Evolutionary conservation across 2,113 vertebrate species (phyloP).

Genomic region (Psittacara wagleri): DNA sequence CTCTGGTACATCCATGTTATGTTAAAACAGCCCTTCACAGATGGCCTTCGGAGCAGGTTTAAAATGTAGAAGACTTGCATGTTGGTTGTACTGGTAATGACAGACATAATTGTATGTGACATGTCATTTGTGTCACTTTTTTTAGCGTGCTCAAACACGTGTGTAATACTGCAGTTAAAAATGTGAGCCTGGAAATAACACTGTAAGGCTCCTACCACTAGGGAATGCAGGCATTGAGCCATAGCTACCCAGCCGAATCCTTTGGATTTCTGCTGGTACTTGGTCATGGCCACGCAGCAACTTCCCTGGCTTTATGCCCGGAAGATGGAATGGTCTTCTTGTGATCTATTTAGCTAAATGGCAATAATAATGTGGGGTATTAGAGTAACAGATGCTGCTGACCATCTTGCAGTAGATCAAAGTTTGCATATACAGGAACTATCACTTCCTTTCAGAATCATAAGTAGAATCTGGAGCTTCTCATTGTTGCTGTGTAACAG

Average conservation of each 20-base stretch:
- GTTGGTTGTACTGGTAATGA: background rate
- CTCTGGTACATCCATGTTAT: rapidly evolving
- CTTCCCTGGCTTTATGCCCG: slow-evolving; percentile 24
- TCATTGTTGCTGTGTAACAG: slow-evolving; percentile 25
- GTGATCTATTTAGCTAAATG: slow-evolving; percentile 50
- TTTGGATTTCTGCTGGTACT: background rate
- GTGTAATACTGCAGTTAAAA: background rate
- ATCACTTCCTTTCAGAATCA: slow-evolving; percentile 28
- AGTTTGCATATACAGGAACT: slow-evolving; percentile 17
- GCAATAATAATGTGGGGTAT: slow-evolving; percentile 19
- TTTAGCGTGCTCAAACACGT: background rate
- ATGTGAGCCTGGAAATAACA: background rate
- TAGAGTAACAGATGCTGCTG: slow-evolving; percentile 45
- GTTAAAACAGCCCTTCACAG: background rate
- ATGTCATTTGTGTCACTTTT: background rate
- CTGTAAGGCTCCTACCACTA: background rate
- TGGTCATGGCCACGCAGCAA: background rate
- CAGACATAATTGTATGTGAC: background rate
- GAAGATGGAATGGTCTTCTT: background rate
- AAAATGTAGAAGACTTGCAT: background rate
- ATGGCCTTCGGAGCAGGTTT: background rate
- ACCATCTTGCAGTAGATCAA: slow-evolving; percentile 32
- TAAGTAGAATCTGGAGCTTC: background rate
- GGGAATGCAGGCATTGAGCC: background rate
- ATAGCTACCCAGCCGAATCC: background rate